A percentile compares a stretch with the other conserved stretches of the same genome.
Evolutionary conservation across 2,888 invertebrate species (phyloP).

Genomic region (Diaprepes abbreviatus): DNA sequence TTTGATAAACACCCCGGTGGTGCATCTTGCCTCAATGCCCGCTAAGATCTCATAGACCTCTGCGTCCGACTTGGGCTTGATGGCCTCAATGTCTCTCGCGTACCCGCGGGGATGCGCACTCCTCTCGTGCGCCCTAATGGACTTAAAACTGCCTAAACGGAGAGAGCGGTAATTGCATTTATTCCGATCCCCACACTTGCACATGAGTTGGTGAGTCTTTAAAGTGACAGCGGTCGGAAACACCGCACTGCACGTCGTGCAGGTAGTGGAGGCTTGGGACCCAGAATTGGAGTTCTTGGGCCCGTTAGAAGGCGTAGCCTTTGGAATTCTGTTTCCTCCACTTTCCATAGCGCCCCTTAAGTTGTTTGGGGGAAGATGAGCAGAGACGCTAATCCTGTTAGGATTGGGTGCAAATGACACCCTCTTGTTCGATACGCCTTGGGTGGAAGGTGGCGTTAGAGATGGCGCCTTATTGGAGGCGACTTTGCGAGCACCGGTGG

Average conservation of each 20-base stretch:
- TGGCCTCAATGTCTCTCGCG: conserved; percentile 4
- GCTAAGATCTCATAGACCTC: conserved; percentile 25
- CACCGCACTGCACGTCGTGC: not conserved
- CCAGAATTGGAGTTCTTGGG: not conserved
- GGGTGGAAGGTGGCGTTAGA: not conserved
- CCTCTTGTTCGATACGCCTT: not conserved
- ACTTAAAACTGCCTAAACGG: conserved; percentile 4
- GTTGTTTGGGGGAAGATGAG: not conserved
- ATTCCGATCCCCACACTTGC: not conserved
- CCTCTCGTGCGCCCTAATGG: conserved; percentile 26
- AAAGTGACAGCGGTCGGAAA: not conserved
- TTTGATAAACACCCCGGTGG: conserved; percentile 4
- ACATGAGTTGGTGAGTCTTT: not conserved
- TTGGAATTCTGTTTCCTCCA: not conserved
- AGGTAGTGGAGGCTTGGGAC: not conserved
- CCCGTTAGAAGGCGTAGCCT: not conserved
- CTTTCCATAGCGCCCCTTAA: not conserved
- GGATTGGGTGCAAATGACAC: not conserved
- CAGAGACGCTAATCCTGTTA: not conserved
- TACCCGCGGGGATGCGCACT: conserved; percentile 8
- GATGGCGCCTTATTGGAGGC: not conserved
- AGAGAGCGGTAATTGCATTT: conserved; percentile 21
- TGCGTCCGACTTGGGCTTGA: conserved; percentile 8
- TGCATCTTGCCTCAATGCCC: conserved; percentile 16
- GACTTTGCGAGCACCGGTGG: too few relatives aligned